Base-by-base conservation (phyloP, 1,140 invertebrate species). In the Trichonephila clavata region DNA sequence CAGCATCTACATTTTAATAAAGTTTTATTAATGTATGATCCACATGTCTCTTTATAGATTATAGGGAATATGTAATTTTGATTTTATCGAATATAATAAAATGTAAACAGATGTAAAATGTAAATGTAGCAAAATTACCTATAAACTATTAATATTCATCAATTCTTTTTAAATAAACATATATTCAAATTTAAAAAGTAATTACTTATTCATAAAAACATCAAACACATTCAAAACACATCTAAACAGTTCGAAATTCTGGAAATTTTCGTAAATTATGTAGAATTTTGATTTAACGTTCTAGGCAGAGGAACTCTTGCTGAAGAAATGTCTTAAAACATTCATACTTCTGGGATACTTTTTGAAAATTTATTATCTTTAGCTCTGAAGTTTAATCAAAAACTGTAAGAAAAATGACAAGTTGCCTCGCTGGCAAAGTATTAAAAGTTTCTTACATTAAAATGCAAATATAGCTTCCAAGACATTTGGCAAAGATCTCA, bases 381-480 rank as follows among this genome's bases (percentile, higher is more conserved):
- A 63, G 16, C 59, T 59, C 24, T 27, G 71, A 77, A 86, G 2
- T 86, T 86, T 43, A 86, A 86, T 86, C 59, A 86, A 63, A 86
- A 86, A 6, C 59, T 32, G 39, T 39, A 86, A 86, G 71, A 86
- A 60, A 86, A 59, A 60, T 21, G n/a, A 39, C 60, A 10, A 8
- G 8, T 63, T 21, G 13, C 6, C 13, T 21, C 24, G 59, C 27
- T 24, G 8, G 57, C 50, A n/a, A 57, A 57, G 59, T 10, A 84
- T 21, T 20, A 86, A 86, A 59, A 32, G 16, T 20, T 32, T 14
- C 0, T n/a, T 24, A 39, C 84, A 86, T 86, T 86, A 86, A 86
- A 86, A 86, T 86, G 84, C 84, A 86, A 86, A 86, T 86, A 86
- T 61, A 63, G 18, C 59, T 60, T 32, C 59, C 16, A 63, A 86